A percentile compares a stretch with the other conserved stretches of the same genome.
Conservation (phyloP, 2,113 vertebrate species). For the Mastomys coucha region DNA sequence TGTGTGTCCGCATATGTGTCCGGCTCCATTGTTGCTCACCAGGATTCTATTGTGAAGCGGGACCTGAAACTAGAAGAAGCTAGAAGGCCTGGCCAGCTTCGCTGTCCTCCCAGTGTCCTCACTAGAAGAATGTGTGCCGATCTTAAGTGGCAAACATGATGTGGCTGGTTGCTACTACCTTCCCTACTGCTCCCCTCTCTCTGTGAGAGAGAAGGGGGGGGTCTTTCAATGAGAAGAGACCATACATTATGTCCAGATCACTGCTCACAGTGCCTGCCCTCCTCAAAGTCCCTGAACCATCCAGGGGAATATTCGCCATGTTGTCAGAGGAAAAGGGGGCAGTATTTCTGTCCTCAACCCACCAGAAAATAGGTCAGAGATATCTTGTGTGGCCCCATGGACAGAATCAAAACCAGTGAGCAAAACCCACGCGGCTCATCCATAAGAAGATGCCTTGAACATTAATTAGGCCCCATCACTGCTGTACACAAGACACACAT, state of each 20-base stretch:
- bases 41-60: neutral
- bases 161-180: neutral
- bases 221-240: neutral
- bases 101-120: neutral
- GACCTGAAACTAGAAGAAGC: neutral
- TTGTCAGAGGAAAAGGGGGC: neutral
- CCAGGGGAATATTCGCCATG: neutral
- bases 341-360: neutral
- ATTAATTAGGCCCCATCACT: neutral
- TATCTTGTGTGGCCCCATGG: neutral
- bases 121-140: neutral
- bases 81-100: neutral
- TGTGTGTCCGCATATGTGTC: no score
- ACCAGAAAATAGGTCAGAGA: neutral
- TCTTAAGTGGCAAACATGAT: neutral
- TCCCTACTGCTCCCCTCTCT: neutral
- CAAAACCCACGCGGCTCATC: neutral
- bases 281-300: neutral
- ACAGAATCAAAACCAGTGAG: slow-evolving; percentile 12
- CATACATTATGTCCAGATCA: neutral
- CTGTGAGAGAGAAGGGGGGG: no score
- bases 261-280: neutral
- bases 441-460: neutral
- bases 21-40: neutral
- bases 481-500: neutral